Evolutionary conservation across 2,113 vertebrate species (phyloP).

Genomic region (Cynocephalus volans): DNA sequence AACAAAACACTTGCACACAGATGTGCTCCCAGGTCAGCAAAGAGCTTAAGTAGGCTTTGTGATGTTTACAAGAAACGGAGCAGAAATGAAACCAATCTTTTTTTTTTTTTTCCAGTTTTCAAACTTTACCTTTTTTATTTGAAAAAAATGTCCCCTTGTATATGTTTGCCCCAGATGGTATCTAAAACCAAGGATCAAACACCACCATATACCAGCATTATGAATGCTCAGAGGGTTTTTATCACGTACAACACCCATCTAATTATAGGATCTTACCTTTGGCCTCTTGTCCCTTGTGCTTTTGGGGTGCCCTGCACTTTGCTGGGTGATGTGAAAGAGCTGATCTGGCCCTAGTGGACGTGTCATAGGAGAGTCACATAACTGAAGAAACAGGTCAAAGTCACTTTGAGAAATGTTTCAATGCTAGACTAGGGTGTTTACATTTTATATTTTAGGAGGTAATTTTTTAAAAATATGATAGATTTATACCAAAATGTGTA

Average conservation of each 20-base stretch:
- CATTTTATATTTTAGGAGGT: not conserved
- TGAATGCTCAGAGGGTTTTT: not conserved
- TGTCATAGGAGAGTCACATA: not conserved
- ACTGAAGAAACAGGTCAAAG: not conserved
- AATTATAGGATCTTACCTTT: not conserved
- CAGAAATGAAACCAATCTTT: slow-evolving; percentile 65
- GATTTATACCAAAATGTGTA: not conserved
- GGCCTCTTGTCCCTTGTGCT: not conserved
- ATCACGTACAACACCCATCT: fast-evolving
- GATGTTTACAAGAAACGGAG: slow-evolving; percentile 74
- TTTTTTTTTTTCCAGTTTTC: slow-evolving; percentile 30
- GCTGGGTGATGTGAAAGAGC: not conserved
- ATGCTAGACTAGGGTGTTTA: not conserved
- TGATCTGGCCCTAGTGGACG: too few relatives aligned
- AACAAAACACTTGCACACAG: slow-evolving; percentile 63
- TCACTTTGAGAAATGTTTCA: not conserved
- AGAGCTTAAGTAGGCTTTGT: slow-evolving; percentile 78
- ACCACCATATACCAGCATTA: not conserved
- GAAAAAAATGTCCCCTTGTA: slow-evolving; percentile 57
- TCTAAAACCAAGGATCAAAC: slow-evolving; percentile 34
- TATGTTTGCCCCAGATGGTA: not conserved
- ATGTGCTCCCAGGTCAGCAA: slow-evolving; percentile 67
- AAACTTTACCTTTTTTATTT: slow-evolving; percentile 74
- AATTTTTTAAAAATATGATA: not conserved
- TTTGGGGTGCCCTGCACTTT: not conserved